Evolutionary conservation across 37 sponge, comb jelly and placozoan species (phyloP).

Genomic region (Mnemiopsis leidyi): DNA sequence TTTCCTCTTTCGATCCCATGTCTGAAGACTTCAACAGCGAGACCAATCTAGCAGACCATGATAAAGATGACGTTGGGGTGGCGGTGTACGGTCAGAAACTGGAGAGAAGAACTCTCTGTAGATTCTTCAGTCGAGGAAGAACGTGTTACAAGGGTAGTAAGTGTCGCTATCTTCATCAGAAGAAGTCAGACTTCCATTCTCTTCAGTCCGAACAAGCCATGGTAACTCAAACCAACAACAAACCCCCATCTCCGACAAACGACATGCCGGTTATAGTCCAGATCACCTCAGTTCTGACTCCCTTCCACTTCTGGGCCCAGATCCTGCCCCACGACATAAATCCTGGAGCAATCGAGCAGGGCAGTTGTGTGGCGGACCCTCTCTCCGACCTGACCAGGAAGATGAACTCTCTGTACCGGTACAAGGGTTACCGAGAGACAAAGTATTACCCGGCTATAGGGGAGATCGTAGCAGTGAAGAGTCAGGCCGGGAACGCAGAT

Average conservation of each 20-base stretch:
- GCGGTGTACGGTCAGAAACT: slow-evolving; percentile 18
- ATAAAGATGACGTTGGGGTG: slow-evolving; percentile 1
- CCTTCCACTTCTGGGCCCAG: slow-evolving; percentile 65
- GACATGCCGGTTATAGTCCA: slow-evolving; percentile 55
- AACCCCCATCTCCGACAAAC: slow-evolving; percentile 14
- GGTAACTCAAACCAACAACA: not conserved
- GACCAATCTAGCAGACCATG: slow-evolving; percentile 52
- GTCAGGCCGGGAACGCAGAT: not conserved
- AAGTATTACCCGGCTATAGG: slow-evolving; percentile 62
- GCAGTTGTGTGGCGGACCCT: not conserved
- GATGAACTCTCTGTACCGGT: slow-evolving; percentile 34
- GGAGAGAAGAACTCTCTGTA: not conserved
- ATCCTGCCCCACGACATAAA: slow-evolving; percentile 59
- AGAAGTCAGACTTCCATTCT: slow-evolving; percentile 9
- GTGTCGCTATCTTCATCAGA: slow-evolving; percentile 43
- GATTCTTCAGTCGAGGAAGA: slow-evolving; percentile 45
- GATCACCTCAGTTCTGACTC: slow-evolving; percentile 21
- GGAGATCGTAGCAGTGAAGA: slow-evolving; percentile 44
- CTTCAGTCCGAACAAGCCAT: not conserved
- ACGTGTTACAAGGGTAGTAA: slow-evolving; percentile 30
- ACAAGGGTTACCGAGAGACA: not conserved
- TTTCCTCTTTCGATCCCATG: slow-evolving; percentile 63
- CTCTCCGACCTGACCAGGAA: not conserved
- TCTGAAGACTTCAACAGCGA: slow-evolving; percentile 23
- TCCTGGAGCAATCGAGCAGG: slow-evolving; percentile 11